Evolutionary conservation across 2,888 invertebrate species (phyloP).

Genomic region (Eupithecia centaureata): DNA sequence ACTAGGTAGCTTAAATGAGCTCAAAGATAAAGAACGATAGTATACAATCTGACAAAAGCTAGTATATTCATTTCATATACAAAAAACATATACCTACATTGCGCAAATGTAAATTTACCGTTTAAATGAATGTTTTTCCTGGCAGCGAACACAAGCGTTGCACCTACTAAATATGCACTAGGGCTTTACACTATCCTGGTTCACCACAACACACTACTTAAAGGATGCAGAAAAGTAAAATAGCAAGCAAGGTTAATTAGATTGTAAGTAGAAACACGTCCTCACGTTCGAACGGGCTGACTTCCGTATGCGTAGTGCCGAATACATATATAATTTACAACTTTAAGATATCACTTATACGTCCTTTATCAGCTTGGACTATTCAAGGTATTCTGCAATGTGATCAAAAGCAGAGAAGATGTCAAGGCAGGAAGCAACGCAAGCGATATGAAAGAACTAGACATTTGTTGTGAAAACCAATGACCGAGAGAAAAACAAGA

Average conservation of each 20-base stretch:
- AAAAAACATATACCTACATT: background rate
- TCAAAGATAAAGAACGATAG: too few species aligned
- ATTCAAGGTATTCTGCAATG: background rate
- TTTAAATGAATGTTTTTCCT: too few species aligned
- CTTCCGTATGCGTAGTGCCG: conserved; percentile 20
- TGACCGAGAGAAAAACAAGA: background rate
- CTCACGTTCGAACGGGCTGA: conserved; percentile 21
- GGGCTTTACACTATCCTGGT: background rate
- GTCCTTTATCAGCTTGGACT: background rate
- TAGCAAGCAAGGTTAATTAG: background rate
- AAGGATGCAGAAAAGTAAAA: background rate
- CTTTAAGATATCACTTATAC: background rate
- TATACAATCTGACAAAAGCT: too few species aligned
- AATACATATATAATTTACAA: conserved; percentile 24
- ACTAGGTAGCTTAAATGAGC: too few species aligned
- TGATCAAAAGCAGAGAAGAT: background rate
- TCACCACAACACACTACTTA: background rate
- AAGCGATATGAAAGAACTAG: background rate
- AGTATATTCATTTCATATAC: too few species aligned
- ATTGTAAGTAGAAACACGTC: conserved; percentile 10
- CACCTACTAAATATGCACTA: background rate
- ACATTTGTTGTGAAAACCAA: background rate
- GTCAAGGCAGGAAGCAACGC: background rate
- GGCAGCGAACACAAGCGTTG: background rate
- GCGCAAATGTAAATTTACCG: background rate